Base-by-base conservation (phyloP, 2,888 invertebrate genomes). In the Reticulitermes lucifugus region DNA sequence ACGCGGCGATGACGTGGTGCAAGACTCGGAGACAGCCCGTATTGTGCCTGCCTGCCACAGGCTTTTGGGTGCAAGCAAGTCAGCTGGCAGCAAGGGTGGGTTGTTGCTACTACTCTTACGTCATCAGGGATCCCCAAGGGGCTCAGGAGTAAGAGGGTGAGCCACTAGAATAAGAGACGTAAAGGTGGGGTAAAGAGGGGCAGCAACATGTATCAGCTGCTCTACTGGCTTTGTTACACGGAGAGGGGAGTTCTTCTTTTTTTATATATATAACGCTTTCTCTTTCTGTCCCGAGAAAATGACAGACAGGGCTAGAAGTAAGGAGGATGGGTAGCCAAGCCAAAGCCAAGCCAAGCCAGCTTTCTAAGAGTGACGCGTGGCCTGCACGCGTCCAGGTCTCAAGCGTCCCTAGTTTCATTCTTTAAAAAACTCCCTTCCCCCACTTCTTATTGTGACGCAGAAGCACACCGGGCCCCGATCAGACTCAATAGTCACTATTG, bases 141-240 rank as follows among this genome's bases (percentile, higher is more conserved):
- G 80, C 59, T 41, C 29, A 80, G 80, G 73, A 73, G 73, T 35
- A 60, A 80, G 80, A 80, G 80, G 80, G 80, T 80, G 80, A 59
- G 59, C 14, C 80, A 73, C 73, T 41, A 80, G 80, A 80, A 80
- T 80, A 80, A 80, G 80, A 80, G 80, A 60, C 59, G 51, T 25
- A 79, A 80, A 80, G 80, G 60, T 80, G 80, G 80, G 80, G 80
- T 41, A 41, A 59, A 79, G 71, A 25, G 73, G 83, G 83, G 43
- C 83, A 73, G 83, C 73, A 83, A 83, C 83, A 83, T 83, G 83
- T 83, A 83, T 83, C 83, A 83, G 83, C 83, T 83, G 83, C 83
- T 83, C 83, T 83, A 55, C 83, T 55, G 83, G 75, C 83, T 83
- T 83, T 83, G 83, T 83, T 71, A 55, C 29, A 60, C 9, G 79